These are phyloP conservation scores for Anisognathus igniventris DNA, from an alignment of 2,797 vertebrate species.

Conservation along the genomic window DNA sequence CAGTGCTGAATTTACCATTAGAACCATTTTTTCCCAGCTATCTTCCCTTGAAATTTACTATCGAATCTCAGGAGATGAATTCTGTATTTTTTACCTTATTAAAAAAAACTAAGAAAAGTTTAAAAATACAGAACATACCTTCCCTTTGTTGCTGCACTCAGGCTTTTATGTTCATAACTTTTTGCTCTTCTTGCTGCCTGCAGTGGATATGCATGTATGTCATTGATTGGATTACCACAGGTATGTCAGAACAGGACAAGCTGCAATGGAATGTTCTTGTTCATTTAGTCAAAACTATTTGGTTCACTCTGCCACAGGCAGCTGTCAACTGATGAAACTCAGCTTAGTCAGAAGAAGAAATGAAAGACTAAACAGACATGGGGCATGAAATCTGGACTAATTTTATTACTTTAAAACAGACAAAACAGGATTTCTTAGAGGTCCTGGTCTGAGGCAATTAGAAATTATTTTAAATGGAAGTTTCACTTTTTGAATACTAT, in stretches of 20 bases:
- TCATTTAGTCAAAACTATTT: neutral
- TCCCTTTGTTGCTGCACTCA: neutral
- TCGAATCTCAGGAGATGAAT: neutral
- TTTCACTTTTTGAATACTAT: neutral
- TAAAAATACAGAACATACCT: neutral
- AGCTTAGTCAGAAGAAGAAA: neutral
- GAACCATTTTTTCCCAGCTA: neutral
- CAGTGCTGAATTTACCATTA: neutral
- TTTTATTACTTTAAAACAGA: neutral
- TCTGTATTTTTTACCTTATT: neutral
- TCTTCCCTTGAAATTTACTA: neutral
- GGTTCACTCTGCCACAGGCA: neutral
- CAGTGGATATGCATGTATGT: neutral
- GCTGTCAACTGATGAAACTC: neutral
- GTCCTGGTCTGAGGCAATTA: neutral
- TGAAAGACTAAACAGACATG: neutral
- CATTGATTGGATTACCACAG: neutral
- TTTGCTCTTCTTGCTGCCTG: neutral
- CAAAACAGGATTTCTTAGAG: neutral
- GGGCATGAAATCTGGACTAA: neutral
- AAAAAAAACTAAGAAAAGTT: neutral
- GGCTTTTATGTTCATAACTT: neutral
- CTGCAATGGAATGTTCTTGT: neutral
- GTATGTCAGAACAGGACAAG: neutral
- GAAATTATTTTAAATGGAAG: neutral